Evolutionary conservation across 1,140 invertebrate species (phyloP).

Genomic region (Panulirus ornatus): DNA sequence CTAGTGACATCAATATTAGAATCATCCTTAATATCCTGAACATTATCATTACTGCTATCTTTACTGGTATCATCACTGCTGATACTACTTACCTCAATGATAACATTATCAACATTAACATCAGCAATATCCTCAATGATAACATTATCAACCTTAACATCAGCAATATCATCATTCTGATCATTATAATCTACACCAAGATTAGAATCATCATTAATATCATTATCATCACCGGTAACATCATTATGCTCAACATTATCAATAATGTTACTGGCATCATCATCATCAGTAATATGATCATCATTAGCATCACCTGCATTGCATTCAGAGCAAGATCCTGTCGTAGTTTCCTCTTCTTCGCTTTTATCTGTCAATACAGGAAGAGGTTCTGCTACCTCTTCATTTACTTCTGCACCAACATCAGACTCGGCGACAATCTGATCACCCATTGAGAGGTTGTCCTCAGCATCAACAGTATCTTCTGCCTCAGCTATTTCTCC

Average conservation of each 20-base stretch:
- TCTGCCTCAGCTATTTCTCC: background rate
- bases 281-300: background rate
- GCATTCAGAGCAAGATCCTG: constrained; percentile 7
- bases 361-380: background rate
- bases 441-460: background rate
- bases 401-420: background rate
- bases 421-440: constrained; percentile 1
- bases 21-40: background rate
- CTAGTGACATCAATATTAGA: background rate
- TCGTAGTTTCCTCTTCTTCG: background rate
- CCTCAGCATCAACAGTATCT: background rate
- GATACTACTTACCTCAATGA: background rate
- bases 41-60: background rate
- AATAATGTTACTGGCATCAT: background rate
- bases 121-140: background rate
- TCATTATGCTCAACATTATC: background rate
- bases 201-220: background rate
- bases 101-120: background rate
- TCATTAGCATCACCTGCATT: background rate
- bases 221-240: background rate
- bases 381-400: background rate
- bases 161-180: background rate
- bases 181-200: background rate
- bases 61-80: background rate
- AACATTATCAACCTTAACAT: background rate